phyloP scores from a whole-genome alignment of 37 sponge, comb jelly and placozoan genomes.

The Beroe forskalii region DNA sequence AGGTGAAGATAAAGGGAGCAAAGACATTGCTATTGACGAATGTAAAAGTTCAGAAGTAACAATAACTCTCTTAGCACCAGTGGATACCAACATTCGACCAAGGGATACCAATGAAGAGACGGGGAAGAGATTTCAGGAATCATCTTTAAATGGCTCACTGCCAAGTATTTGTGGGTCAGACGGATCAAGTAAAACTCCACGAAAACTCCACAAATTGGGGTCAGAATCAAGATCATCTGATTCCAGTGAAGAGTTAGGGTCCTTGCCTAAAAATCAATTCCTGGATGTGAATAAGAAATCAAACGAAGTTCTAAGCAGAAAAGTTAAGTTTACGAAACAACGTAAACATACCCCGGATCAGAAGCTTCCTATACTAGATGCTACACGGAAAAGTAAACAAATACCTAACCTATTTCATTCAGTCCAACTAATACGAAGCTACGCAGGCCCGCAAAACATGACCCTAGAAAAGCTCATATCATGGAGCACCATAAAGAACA shows the following conservation, averaged over 20 bases:
- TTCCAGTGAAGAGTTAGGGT: background rate
- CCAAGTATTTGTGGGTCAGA: background rate
- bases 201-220: no score
- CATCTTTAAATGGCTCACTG: background rate
- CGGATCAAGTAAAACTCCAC: background rate
- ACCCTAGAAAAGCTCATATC: background rate
- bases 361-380: background rate
- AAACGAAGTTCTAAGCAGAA: background rate
- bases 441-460: background rate
- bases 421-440: background rate
- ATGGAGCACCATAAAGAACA: background rate
- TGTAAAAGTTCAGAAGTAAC: background rate
- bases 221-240: background rate
- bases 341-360: background rate
- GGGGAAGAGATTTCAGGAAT: no score
- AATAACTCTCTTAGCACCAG: background rate
- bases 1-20: background rate
- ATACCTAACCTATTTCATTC: conserved; percentile 11
- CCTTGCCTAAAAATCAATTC: background rate
- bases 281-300: background rate
- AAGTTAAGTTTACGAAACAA: background rate
- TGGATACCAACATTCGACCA: background rate
- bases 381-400: background rate
- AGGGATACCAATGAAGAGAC: no score
- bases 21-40: background rate